Conservation (phyloP, 2,888 invertebrate species). For the Amiota mariae region DNA sequence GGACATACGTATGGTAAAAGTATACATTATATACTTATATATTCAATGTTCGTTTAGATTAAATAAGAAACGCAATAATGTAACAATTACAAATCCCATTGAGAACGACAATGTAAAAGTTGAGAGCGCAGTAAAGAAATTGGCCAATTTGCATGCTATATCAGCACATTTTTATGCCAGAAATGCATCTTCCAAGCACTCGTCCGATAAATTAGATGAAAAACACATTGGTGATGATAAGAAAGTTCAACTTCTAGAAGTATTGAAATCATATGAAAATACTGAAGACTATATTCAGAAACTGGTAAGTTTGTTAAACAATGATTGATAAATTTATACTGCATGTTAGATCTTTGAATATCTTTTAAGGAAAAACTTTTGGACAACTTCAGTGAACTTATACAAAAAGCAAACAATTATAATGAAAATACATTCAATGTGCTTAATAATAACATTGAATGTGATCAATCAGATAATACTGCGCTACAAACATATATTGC, state of each 20-base stretch:
- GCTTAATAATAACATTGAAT: too few relatives aligned
- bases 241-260: constrained; percentile 33
- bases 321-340: too few relatives aligned
- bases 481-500: constrained; percentile 51
- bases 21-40: too few relatives aligned
- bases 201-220: constrained; percentile 40
- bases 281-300: constrained; percentile 49
- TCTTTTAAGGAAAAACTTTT: neutral
- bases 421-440: too few relatives aligned
- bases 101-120: constrained; percentile 62
- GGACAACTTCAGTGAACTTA: too few relatives aligned
- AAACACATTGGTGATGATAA: neutral
- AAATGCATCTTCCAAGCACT: constrained; percentile 45
- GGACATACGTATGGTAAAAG: too few relatives aligned
- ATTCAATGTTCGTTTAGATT: too few relatives aligned
- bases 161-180: constrained; percentile 58
- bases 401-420: too few relatives aligned
- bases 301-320: constrained; percentile 49
- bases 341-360: neutral
- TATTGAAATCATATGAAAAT: constrained; percentile 41
- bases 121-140: constrained; percentile 56
- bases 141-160: constrained; percentile 69
- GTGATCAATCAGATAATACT: too few relatives aligned
- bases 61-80: too few relatives aligned
- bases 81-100: constrained; percentile 32